Conservation (phyloP, 1,140 invertebrate genomes). For the Pachypsylla venusta region DNA sequence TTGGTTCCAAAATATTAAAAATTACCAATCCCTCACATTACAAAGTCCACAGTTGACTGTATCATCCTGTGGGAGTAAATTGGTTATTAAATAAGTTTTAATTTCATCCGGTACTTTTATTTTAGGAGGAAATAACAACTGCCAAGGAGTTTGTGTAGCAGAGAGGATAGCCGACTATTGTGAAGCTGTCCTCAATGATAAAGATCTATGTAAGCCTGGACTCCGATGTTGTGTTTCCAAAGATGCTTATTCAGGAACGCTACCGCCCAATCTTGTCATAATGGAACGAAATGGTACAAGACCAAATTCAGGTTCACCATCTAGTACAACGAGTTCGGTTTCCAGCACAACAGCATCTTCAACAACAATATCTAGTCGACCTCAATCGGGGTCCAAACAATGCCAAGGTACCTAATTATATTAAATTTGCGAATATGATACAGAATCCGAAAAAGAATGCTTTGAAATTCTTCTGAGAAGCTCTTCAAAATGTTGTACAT, state of each 20-base stretch:
- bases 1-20: too few relatives aligned
- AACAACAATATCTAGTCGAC: conserved; percentile 24
- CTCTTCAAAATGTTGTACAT: too few relatives aligned
- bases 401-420: too few relatives aligned
- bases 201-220: conserved; percentile 50
- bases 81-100: too few relatives aligned
- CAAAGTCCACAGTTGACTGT: too few relatives aligned
- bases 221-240: conserved; percentile 58
- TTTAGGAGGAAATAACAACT: conserved; percentile 38
- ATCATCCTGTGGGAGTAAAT: too few relatives aligned
- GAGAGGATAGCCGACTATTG: conserved; percentile 66
- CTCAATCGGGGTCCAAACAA: conserved; percentile 30
- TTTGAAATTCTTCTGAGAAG: too few relatives aligned
- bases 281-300: conserved; percentile 32
- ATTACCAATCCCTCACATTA: too few relatives aligned
- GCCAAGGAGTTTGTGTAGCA: conserved; percentile 67
- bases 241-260: conserved; percentile 48
- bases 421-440: too few relatives aligned
- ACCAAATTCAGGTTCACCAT: not conserved
- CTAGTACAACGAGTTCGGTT: not conserved
- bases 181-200: conserved; percentile 55
- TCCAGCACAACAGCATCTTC: conserved; percentile 16
- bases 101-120: too few relatives aligned
- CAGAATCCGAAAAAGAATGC: too few relatives aligned
- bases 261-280: conserved; percentile 52